Percentiles rank a stretch among this genome's conserved stretches.
Conservation (phyloP, 2,797 vertebrate genomes). For the Aldrovandia affinis region DNA sequence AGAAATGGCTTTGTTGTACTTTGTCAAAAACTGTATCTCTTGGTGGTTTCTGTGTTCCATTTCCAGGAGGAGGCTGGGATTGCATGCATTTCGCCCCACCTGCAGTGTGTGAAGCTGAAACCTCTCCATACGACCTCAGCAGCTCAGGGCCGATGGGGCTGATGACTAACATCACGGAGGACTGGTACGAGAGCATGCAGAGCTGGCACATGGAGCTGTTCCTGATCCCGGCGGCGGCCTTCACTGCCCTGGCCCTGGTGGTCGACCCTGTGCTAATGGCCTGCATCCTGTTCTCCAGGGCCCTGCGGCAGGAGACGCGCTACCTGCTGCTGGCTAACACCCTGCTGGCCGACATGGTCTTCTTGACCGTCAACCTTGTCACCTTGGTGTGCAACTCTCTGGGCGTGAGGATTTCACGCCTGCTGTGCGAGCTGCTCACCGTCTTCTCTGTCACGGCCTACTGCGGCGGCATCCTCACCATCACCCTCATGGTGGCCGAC, state of each 20-base stretch:
- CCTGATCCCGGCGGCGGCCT: conserved; percentile 66
- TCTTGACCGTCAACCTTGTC: conserved; percentile 70
- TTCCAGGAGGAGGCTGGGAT: not conserved
- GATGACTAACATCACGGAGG: conserved; percentile 55
- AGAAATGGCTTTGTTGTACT: not conserved
- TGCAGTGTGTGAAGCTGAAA: conserved; percentile 17
- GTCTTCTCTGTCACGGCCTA: conserved; percentile 63
- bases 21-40: not conserved
- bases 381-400: conserved; percentile 59
- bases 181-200: conserved; percentile 58
- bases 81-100: not conserved
- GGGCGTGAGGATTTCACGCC: conserved; percentile 46
- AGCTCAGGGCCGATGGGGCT: conserved; percentile 44
- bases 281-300: conserved; percentile 66
- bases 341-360: conserved; percentile 73
- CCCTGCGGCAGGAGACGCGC: conserved; percentile 73
- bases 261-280: conserved; percentile 70
- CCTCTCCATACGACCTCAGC: not conserved
- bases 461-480: conserved; percentile 72
- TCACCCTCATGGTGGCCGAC: conserved; percentile 79
- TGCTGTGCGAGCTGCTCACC: conserved; percentile 69
- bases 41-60: not conserved
- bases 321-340: conserved; percentile 80
- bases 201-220: conserved; percentile 64
- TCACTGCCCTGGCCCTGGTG: conserved; percentile 68